A percentile compares a stretch with the other conserved stretches of the same genome.
Evolutionary conservation across 2,797 vertebrate species (phyloP).

Genomic region (Leptodactylus fallax): DNA sequence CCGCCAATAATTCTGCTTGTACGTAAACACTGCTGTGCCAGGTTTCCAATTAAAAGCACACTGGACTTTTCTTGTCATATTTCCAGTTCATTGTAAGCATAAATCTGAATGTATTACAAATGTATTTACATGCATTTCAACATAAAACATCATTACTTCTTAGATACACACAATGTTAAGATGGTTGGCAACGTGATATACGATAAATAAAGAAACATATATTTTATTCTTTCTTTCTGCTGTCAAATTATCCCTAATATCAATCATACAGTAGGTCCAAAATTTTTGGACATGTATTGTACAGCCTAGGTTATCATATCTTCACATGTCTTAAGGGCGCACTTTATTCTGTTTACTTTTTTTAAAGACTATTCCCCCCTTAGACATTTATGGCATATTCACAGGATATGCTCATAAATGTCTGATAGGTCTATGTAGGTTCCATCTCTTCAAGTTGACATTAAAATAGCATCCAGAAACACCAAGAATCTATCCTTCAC

Average conservation of each 20-base stretch:
- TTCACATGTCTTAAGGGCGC: not conserved
- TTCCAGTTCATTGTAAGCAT: conserved; percentile 39
- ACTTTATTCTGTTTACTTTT: not conserved
- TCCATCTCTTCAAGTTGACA: not conserved
- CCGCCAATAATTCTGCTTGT: conserved; percentile 10
- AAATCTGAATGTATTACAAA: conserved; percentile 67
- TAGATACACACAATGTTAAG: conserved; percentile 22
- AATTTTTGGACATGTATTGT: not conserved
- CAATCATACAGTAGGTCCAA: not conserved
- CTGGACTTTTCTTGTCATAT: conserved; percentile 72
- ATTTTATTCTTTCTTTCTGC: conserved; percentile 11
- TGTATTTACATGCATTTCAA: conserved; percentile 27
- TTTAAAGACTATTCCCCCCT: not conserved
- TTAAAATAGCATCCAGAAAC: too few relatives aligned
- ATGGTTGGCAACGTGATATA: too few relatives aligned
- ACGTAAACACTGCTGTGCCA: conserved; percentile 30
- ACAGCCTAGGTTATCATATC: not conserved
- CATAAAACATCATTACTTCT: conserved; percentile 9
- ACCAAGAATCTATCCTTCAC: too few relatives aligned
- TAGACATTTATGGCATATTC: not conserved
- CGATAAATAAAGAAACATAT: conserved; percentile 14
- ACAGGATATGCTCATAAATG: not conserved
- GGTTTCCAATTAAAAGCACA: conserved; percentile 75
- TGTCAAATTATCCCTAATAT: not conserved
- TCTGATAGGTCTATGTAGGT: not conserved